Base-by-base conservation (phyloP, 2,113 vertebrate species). In the Salminus brasiliensis region DNA sequence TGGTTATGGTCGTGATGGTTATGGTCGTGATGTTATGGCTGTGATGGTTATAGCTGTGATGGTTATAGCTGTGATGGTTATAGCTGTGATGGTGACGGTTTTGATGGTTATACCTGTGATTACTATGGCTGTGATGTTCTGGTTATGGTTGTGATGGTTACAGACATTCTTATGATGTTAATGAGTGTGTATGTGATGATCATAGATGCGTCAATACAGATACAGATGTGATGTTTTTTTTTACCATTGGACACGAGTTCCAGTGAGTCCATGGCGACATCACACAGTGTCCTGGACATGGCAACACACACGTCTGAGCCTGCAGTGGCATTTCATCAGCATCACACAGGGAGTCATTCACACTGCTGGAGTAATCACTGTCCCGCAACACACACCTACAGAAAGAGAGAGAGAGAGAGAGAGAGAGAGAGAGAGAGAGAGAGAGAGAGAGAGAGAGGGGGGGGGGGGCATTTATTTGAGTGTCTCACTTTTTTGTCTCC, bases 171-270 rank as follows among this genome's bases (percentile, higher is more conserved):
- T 30, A 1, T 62, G 27, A 62, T 30, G 59, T n/a, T n/a, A n/a
- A n/a, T n/a, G n/a, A n/a, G n/a, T n/a, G n/a, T n/a, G n/a, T n/a
- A n/a, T 57, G 71, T 15, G 18, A 45, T 34, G 52, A 23, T 49
- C 3, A 49, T 3, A 21, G 47, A 27, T 73, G 71, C 16, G 32
- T 11, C 23, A 9, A 30, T 0, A 12, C 11, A 45, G 36, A 55
- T 76, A 53, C 5, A 8, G 49, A 6, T 53, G 49, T 6, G 49
- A 5, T 23, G 49, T 7, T 6, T 2, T 8, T 23, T 23, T 85
- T 87, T 93, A 99, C 98, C 95, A 90, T 90, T 0, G 95, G 92
- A 83, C 97, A 99, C 2, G 45, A 82, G 91, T 91, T 98, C 98
- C 98, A 99, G 0, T 86, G 88, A 76, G 94, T 95, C 98, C 98